Evolutionary conservation across 2,113 vertebrate species (phyloP).

Genomic region (Catharus fuscescens): DNA sequence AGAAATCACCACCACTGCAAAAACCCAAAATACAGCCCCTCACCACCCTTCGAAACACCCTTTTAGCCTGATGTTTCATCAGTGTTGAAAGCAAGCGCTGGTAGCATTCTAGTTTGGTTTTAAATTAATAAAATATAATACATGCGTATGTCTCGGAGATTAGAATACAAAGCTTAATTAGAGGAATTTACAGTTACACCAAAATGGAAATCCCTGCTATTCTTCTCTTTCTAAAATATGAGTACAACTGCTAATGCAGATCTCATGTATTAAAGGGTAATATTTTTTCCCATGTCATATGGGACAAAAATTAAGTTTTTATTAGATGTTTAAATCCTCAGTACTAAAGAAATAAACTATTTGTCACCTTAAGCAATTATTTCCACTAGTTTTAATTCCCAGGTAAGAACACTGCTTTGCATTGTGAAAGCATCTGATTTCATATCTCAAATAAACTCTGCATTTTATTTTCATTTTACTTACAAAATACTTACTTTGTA

Average conservation of each 20-base stretch:
- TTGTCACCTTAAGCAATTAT: background rate
- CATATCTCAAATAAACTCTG: fast-evolving
- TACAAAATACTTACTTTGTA: background rate
- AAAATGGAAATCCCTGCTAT: background rate
- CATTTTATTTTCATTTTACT: background rate
- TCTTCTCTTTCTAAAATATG: background rate
- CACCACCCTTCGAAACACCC: no score
- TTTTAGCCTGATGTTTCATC: background rate
- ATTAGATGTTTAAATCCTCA: background rate
- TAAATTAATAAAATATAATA: background rate
- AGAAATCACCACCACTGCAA: fast-evolving
- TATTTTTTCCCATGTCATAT: background rate
- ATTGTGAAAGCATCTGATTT: background rate
- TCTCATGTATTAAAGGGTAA: background rate
- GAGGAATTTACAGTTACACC: background rate
- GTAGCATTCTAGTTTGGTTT: background rate
- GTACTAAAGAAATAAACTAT: background rate
- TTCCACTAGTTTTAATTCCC: background rate
- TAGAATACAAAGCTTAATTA: background rate
- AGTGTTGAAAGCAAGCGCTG: background rate
- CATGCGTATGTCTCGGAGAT: background rate
- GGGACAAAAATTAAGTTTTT: background rate
- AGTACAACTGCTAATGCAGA: background rate
- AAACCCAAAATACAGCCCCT: background rate
- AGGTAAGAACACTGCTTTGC: background rate